Evolutionary conservation across 2,888 invertebrate genomes (phyloP), one percentile per base, ranked within the genome.

Genomic region (Lomographa bimaculata): DNA sequence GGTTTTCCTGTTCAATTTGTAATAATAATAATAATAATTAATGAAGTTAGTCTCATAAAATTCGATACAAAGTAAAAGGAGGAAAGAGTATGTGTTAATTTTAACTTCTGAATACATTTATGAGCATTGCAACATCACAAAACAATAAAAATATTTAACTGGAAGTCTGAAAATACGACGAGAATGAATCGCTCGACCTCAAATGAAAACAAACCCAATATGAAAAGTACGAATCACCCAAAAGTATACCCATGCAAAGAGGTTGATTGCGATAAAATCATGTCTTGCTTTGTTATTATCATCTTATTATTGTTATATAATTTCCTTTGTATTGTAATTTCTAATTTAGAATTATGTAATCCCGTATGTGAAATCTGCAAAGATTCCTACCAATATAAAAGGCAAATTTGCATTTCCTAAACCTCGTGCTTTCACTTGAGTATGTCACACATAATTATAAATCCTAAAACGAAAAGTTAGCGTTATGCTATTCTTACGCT

Each of bases 251-350:
- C 47, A 46, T 46, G n/a, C n/a, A n/a, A n/a, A 19, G 52, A 72
- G 71, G 77, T 71, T 71, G 71, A 75, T 77, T 67, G 46, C 50
- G 77, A 79, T 79, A 74, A 71, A 62, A 70, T 70, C 70, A 61
- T 61, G 64, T 69, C 65, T 72, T 66, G 64, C 65, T 64, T 58
- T 57, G 58, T 57, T 50, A 71, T 76, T 77, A 60, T 57, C 60
- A 74, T 60, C 50, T 32, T n/a, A n/a, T 50, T 40, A 53, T 50
- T 45, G 46, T 64, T 58, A 60, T 50, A 36, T 55, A 61, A 65
- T 33, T 28, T 30, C 14, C 32, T 42, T 39, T 41, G 50, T n/a
- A 45, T 40, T 16, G 44, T 50, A 41, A n/a, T n/a, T n/a, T n/a
- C n/a, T n/a, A n/a, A n/a, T n/a, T n/a, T n/a, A n/a, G n/a, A n/a